Conservation (phyloP, 2,888 invertebrate genomes). For the Folsomia manolachei region DNA sequence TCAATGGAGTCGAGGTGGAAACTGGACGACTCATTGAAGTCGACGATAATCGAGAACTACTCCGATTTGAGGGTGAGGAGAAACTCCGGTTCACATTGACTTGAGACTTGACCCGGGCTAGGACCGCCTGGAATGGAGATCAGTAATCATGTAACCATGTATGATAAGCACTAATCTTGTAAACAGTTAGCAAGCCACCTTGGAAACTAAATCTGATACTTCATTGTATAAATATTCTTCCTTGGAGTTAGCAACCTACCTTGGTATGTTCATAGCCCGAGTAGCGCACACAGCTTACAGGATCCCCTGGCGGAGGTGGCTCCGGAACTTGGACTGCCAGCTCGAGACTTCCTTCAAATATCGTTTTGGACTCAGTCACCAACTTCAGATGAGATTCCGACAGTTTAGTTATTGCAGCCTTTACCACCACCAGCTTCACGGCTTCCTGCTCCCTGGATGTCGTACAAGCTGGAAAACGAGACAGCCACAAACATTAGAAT, state of each 20-base stretch:
- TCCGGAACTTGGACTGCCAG: constrained; percentile 57
- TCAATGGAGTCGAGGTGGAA: constrained; percentile 39
- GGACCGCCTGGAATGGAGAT: no score
- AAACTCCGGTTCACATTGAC: constrained; percentile 19
- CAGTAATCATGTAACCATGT: no score
- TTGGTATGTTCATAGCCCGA: constrained; percentile 43
- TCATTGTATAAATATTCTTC: no score
- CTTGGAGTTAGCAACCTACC: no score
- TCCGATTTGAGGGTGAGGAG: constrained; percentile 2
- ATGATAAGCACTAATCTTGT: no score
- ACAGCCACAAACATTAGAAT: constrained; percentile 3
- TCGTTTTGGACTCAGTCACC: constrained; percentile 56
- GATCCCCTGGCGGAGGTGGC: constrained; percentile 49
- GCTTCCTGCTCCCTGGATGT: constrained; percentile 58
- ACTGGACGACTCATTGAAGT: constrained; percentile 22
- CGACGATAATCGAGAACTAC: constrained; percentile 8
- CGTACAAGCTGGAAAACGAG: constrained; percentile 55
- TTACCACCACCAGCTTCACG: constrained; percentile 57
- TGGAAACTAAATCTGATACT: no score
- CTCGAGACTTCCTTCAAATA: constrained; percentile 57
- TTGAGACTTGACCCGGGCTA: constrained; percentile 42
- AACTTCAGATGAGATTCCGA: constrained; percentile 58
- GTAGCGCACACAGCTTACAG: constrained; percentile 46
- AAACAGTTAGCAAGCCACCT: no score
- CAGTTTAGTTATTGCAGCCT: constrained; percentile 57